Conservation (phyloP, 2,888 invertebrate genomes). For the Brachyptera putata region DNA sequence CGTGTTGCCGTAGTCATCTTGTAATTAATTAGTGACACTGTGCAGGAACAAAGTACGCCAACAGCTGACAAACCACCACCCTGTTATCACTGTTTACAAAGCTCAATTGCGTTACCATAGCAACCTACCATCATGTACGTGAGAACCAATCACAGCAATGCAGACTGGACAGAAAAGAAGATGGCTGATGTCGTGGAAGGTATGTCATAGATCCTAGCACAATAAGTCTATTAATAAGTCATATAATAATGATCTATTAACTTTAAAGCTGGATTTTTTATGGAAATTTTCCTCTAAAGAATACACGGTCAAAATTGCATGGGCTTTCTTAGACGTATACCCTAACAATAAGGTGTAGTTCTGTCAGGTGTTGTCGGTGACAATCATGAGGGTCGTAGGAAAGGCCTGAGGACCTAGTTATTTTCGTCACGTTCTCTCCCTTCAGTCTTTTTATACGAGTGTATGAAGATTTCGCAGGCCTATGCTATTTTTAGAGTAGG, state of each 20-base stretch:
- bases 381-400: constrained; percentile 12
- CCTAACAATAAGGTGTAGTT: neutral
- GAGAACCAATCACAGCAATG: constrained; percentile 24
- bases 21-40: constrained; percentile 14
- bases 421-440: no score
- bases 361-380: constrained; percentile 15
- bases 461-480: no score
- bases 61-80: constrained; percentile 16
- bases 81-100: constrained; percentile 1
- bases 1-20: constrained; percentile 21
- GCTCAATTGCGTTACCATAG: constrained; percentile 19
- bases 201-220: constrained; percentile 21
- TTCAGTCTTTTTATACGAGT: no score
- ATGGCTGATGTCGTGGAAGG: constrained; percentile 34
- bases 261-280: no score
- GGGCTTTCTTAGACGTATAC: no score
- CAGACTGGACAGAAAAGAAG: constrained; percentile 32
- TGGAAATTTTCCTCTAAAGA: no score
- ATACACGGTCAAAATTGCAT: no score
- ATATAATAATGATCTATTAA: neutral
- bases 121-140: constrained; percentile 22
- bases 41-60: neutral
- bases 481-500: no score
- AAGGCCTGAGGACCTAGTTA: constrained; percentile 8
- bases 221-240: neutral